These are phyloP conservation scores for Phyllotreta cruciferae DNA, from an alignment of 2,888 invertebrate species.

Conservation along the genomic window DNA sequence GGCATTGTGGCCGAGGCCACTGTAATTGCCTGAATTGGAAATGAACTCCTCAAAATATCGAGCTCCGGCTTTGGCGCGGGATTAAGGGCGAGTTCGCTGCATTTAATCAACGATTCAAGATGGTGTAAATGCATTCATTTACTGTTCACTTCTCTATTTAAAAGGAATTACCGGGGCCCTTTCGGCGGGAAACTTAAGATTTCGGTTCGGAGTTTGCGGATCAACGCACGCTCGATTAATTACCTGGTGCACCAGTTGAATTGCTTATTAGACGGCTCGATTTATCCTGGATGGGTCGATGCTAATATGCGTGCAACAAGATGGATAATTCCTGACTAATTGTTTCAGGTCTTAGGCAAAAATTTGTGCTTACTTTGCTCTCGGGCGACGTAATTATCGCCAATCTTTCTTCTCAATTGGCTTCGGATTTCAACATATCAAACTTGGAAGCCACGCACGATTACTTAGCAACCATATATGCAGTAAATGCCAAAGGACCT, in stretches of 20 bases:
- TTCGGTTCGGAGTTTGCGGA: background rate
- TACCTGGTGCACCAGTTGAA: too few relatives aligned
- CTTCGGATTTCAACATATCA: constrained; percentile 62
- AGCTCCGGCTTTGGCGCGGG: background rate
- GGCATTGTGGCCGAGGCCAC: too few relatives aligned
- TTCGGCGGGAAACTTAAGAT: background rate
- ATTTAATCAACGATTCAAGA: constrained; percentile 23
- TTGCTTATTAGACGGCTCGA: too few relatives aligned
- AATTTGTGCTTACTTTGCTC: constrained; percentile 59
- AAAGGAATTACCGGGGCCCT: constrained; percentile 8
- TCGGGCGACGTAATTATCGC: constrained; percentile 55
- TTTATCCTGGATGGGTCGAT: background rate
- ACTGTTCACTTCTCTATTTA: constrained; percentile 22
- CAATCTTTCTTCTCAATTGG: constrained; percentile 57
- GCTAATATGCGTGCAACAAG: background rate
- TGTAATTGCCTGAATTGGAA: constrained; percentile 7
- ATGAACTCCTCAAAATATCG: constrained; percentile 1
- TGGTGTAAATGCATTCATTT: constrained; percentile 16
- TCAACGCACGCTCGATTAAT: background rate
- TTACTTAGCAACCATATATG: constrained; percentile 64
- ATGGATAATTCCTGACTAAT: background rate
- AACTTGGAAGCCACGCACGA: constrained; percentile 63
- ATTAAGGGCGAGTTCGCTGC: background rate
- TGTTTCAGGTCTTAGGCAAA: constrained; percentile 52
- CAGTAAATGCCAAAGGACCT: constrained; percentile 71